Conservation (phyloP, 2,888 invertebrate species). For the Sipunculus nudus region DNA sequence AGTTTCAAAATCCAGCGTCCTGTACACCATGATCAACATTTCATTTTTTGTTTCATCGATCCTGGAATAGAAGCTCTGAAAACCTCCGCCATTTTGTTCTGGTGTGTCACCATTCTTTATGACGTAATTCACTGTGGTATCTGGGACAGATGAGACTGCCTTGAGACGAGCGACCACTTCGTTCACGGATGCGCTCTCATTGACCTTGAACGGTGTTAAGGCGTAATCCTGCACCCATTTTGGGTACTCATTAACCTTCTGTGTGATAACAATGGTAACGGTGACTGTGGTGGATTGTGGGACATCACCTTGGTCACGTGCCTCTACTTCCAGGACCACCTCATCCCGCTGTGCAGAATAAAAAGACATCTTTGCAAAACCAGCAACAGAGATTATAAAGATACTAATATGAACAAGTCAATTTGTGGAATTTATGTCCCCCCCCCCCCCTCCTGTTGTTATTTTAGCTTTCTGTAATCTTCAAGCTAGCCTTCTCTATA, state of each 20-base stretch:
- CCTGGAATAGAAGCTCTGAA: constrained; percentile 34
- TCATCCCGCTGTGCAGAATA: constrained; percentile 62
- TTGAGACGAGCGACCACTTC: constrained; percentile 33
- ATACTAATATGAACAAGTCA: too few species aligned
- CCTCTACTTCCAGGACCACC: constrained; percentile 84
- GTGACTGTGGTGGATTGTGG: constrained; percentile 95
- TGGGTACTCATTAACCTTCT: constrained; percentile 41
- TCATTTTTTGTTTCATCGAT: constrained; percentile 39
- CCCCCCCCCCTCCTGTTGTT: too few species aligned
- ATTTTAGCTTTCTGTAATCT: too few species aligned
- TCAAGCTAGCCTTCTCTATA: too few species aligned
- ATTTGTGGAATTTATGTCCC: too few species aligned
- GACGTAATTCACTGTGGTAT: constrained; percentile 36
- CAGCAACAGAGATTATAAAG: too few species aligned
- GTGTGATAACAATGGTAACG: constrained; percentile 97
- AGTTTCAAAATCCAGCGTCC: constrained; percentile 41
- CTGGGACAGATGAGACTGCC: constrained; percentile 26
- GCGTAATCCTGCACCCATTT: constrained; percentile 43
- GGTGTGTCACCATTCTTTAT: constrained; percentile 41
- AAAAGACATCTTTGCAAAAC: not conserved
- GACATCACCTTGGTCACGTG: constrained; percentile 96
- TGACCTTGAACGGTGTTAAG: constrained; percentile 18
- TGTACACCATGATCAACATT: constrained; percentile 41
- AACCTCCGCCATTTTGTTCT: constrained; percentile 39
- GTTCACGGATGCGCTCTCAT: constrained; percentile 39